Evolutionary conservation across 2,797 vertebrate species (phyloP), one percentile per base, ranked within the genome.

Genomic region (Ara ararauna): DNA sequence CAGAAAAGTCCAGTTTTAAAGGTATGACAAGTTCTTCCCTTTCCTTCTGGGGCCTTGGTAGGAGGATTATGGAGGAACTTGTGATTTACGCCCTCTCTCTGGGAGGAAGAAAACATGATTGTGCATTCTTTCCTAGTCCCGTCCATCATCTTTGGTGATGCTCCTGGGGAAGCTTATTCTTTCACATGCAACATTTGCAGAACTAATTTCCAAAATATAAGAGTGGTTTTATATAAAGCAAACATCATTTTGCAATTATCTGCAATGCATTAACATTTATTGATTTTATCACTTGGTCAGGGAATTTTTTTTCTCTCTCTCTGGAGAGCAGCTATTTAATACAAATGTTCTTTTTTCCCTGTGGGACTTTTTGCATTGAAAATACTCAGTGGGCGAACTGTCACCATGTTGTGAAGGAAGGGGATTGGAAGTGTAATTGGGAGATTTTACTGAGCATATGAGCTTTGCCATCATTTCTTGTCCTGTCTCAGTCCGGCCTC

Each of bases 11-110:
- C 27, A 47, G 16, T 47, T 94, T 92, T 73, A 93, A 61, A 82
- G 53, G 85, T 87, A 78, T 90, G 47, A 85, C 61, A 83, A 27
- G 40, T 90, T 85, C 50, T 85, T 85, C 50, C 58, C 74, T 89
- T 91, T 85, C 40, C 66, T 81, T 81, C 58, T 82, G 82, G 85
- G 87, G 15, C 70, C 44, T 94, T 86, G 93, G 93, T 95, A 94
- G 36, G 27, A 95, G 44, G 89, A 90, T 95, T 95, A 86, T 90
- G 82, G 65, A 96, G 51, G 73, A 95, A 79, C 38, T 10, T 86
- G 85, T 96, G 95, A 97, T 97, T 97, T 94, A 97, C 92, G 34
- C 79, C 40, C 85, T 96, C 71, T 82, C 67, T 96, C 87, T 53
- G 89, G 85, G 87, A 95, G 61, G 85, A 95, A 94, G 94, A 95